Percentiles rank a stretch among this genome's conserved stretches.
Evolutionary conservation across 2,797 vertebrate species (phyloP).

Genomic region (Alca torda): DNA sequence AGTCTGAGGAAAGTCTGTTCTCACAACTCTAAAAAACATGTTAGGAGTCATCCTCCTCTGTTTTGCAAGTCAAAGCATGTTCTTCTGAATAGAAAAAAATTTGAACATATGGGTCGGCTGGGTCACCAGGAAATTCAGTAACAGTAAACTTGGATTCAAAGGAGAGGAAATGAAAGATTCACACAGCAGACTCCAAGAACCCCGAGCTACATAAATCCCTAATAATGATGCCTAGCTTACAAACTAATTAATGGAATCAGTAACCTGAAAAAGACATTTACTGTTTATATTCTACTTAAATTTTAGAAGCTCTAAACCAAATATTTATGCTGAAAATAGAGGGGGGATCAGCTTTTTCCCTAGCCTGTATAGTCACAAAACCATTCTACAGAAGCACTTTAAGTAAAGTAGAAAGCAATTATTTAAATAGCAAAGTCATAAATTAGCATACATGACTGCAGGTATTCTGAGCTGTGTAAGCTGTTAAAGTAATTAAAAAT

Average conservation of each 20-base stretch:
- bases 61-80: not conserved
- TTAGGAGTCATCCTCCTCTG: not conserved
- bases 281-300: not conserved
- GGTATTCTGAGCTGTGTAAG: not conserved
- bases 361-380: not conserved
- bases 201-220: not conserved
- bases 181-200: not conserved
- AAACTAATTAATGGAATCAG: not conserved
- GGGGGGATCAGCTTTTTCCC: not conserved
- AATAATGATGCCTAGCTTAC: not conserved
- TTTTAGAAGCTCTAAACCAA: not conserved
- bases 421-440: not conserved
- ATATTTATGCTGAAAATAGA: not conserved
- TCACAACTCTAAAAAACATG: not conserved
- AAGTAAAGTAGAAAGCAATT: not conserved
- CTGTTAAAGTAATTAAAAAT: not conserved
- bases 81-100: not conserved
- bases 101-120: not conserved
- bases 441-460: not conserved
- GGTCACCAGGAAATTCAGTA: not conserved
- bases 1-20: not conserved
- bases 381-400: not conserved
- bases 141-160: not conserved
- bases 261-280: not conserved
- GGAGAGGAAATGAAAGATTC: not conserved